Conservation (phyloP, 2,113 vertebrate species). For the Anolis carolinensis region DNA sequence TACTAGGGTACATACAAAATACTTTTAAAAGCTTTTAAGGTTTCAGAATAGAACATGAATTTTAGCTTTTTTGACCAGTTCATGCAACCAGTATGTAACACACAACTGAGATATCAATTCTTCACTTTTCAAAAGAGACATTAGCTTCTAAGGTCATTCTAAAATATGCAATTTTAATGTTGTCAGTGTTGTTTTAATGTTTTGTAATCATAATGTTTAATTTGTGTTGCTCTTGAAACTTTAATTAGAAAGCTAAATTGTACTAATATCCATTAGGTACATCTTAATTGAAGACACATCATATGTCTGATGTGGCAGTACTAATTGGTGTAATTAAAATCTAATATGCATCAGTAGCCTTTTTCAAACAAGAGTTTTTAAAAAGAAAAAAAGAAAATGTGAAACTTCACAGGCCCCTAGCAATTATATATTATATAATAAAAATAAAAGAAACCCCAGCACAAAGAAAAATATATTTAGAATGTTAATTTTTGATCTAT, state of each 20-base stretch:
- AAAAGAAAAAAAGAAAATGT: constrained; percentile 53
- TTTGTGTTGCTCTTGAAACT: constrained; percentile 76
- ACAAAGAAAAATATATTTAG: not conserved
- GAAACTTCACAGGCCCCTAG: constrained; percentile 47
- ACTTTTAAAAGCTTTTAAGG: constrained; percentile 1
- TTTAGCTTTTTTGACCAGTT: not conserved
- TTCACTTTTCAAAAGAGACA: constrained; percentile 46
- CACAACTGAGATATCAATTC: constrained; percentile 23
- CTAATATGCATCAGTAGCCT: constrained; percentile 77
- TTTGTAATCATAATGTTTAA: constrained; percentile 79
- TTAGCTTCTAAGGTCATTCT: constrained; percentile 51
- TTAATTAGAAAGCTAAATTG: constrained; percentile 81
- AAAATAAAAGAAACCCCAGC: not conserved
- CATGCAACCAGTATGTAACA: not conserved
- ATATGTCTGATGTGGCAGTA: constrained; percentile 78
- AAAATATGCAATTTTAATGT: constrained; percentile 62
- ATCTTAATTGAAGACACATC: constrained; percentile 79
- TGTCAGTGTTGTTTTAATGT: constrained; percentile 68
- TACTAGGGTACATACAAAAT: not conserved
- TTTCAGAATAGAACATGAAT: not conserved
- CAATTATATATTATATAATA: constrained; percentile 28
- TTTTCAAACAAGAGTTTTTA: constrained; percentile 59
- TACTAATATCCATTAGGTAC: constrained; percentile 79
- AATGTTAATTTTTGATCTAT: not conserved
- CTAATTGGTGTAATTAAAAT: constrained; percentile 82